phyloP scores from a whole-genome alignment of 2,888 invertebrate genomes.

The Xylocampa areola region DNA sequence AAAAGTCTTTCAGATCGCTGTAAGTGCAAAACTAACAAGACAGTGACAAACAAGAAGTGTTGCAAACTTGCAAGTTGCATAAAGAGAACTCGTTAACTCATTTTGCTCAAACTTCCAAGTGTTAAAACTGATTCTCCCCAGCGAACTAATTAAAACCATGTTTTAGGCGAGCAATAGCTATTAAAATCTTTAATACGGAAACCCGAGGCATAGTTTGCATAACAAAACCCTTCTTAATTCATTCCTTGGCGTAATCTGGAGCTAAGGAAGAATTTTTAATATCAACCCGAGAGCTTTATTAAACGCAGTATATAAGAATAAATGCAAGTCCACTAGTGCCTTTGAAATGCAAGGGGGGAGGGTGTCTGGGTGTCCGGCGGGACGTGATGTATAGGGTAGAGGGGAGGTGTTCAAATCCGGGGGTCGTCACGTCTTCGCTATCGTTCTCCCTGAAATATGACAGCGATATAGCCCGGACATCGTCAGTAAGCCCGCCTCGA shows the following conservation, averaged over 20 bases:
- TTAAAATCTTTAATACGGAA: constrained; percentile 52
- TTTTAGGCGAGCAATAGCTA: constrained; percentile 52
- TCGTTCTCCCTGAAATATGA: constrained; percentile 84
- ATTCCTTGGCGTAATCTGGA: constrained; percentile 65
- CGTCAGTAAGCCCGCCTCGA: constrained; percentile 81
- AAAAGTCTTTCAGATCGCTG: constrained; percentile 22
- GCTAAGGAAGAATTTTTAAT: constrained; percentile 83
- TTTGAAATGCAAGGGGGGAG: constrained; percentile 64
- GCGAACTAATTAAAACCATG: constrained; percentile 62
- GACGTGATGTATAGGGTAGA: constrained; percentile 63
- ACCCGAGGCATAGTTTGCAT: constrained; percentile 66
- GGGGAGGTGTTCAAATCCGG: constrained; percentile 54
- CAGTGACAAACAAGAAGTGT: constrained; percentile 48
- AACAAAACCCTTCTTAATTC: constrained; percentile 72
- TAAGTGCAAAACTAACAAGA: constrained; percentile 55
- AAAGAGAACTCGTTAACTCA: constrained; percentile 59
- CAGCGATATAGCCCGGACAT: constrained; percentile 79
- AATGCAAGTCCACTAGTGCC: constrained; percentile 75
- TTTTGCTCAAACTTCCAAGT: constrained; percentile 56
- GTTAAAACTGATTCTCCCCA: constrained; percentile 52
- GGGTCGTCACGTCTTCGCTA: constrained; percentile 79
- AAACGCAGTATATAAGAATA: constrained; percentile 74
- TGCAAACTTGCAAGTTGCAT: constrained; percentile 36
- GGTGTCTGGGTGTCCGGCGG: constrained; percentile 54
- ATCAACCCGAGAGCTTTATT: constrained; percentile 81